These are phyloP conservation scores for Nestor notabilis DNA, from an alignment of 2,113 vertebrate species.

Conservation along the genomic window DNA sequence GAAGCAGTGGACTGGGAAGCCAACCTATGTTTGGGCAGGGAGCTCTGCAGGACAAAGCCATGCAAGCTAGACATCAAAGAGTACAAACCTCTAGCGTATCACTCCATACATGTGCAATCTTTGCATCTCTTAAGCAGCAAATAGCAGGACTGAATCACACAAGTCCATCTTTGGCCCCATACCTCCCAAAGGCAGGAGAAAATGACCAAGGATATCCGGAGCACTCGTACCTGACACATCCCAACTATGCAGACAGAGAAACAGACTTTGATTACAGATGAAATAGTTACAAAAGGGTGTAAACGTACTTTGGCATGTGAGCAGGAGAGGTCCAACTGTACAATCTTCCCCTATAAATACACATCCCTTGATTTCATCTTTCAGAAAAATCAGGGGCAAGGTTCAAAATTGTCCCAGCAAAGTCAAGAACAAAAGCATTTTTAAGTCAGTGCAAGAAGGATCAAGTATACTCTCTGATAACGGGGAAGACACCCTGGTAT, in stretches of 20 bases:
- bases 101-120: background rate
- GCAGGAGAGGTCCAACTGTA: background rate
- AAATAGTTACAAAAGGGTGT: background rate
- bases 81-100: background rate
- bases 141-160: background rate
- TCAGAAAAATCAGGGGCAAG: background rate
- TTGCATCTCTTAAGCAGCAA: background rate
- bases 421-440: background rate
- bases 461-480: background rate
- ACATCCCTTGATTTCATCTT: background rate
- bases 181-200: background rate
- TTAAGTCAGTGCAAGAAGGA: background rate
- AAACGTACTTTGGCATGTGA: background rate
- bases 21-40: background rate
- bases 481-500: background rate
- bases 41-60: background rate
- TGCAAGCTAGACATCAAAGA: background rate
- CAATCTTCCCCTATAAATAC: background rate
- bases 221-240: background rate
- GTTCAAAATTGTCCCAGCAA: background rate
- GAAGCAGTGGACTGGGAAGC: background rate
- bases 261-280: background rate
- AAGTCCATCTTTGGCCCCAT: background rate
- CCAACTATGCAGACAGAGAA: background rate
- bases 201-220: background rate